Percentiles rank a stretch among this genome's conserved stretches.
Conservation (phyloP, 2,888 invertebrate genomes). For the Dioctria rufipes region DNA sequence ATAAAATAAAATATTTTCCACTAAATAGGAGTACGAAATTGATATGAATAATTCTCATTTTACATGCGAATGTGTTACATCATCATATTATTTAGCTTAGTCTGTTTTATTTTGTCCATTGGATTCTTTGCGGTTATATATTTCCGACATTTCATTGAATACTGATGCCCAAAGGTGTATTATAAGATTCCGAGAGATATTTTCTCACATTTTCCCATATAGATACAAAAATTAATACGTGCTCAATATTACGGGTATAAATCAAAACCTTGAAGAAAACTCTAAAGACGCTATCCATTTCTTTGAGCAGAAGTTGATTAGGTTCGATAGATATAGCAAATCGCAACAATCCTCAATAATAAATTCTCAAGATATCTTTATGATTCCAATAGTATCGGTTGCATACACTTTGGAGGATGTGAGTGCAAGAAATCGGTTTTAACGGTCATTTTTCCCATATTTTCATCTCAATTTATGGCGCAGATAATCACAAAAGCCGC, state of each 20-base stretch:
- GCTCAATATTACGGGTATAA: neutral
- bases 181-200: neutral
- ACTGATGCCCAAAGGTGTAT: too few relatives aligned
- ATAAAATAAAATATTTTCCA: too few relatives aligned
- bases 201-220: neutral
- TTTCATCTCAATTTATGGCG: constrained; percentile 51
- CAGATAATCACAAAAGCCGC: constrained; percentile 50
- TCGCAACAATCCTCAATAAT: constrained; percentile 21
- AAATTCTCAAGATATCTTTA: constrained; percentile 38
- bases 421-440: constrained; percentile 21
- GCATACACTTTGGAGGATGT: constrained; percentile 1
- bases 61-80: too few relatives aligned
- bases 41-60: too few relatives aligned
- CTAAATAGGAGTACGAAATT: too few relatives aligned
- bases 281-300: constrained; percentile 26
- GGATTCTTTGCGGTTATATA: too few relatives aligned
- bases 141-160: too few relatives aligned
- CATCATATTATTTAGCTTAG: too few relatives aligned
- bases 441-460: constrained; percentile 52
- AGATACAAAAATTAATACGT: neutral
- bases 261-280: constrained; percentile 22
- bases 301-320: constrained; percentile 23
- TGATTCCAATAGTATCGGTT: constrained; percentile 13
- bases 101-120: too few relatives aligned
- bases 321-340: constrained; percentile 19